Conservation (phyloP, 2,113 vertebrate species). For the Bubalus kerabau region DNA sequence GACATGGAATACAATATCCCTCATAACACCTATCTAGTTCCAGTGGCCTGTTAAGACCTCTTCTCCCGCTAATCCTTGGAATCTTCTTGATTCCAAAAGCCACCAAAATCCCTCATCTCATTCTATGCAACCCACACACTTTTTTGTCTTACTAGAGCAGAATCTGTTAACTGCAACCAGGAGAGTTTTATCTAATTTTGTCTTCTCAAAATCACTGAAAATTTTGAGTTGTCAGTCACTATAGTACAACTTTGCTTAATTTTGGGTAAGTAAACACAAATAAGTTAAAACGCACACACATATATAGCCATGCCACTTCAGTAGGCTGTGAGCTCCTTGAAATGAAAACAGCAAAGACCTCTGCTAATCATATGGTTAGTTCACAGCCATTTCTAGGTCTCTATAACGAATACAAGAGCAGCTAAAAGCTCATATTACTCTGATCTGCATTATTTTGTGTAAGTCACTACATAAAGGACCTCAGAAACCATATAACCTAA, state of each 20-base stretch:
- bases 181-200: background rate
- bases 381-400: background rate
- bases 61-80: background rate
- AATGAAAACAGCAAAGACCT: background rate
- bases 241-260: background rate
- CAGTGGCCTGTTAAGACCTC: background rate
- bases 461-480: background rate
- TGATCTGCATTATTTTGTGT: background rate
- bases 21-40: background rate
- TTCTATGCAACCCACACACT: background rate
- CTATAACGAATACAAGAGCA: background rate
- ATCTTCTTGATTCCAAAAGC: background rate
- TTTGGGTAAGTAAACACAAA: background rate
- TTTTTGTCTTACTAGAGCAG: background rate
- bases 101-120: background rate
- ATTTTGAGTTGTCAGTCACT: background rate
- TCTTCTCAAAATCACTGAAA: background rate
- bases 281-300: background rate
- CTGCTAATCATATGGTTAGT: background rate
- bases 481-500: background rate
- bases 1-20: background rate
- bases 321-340: background rate
- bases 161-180: background rate
- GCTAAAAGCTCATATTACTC: background rate
- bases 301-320: background rate